A percentile compares a stretch with the other conserved stretches of the same genome.
Conservation (phyloP, 2,113 vertebrate species). For the Rhizomys pruinosus region DNA sequence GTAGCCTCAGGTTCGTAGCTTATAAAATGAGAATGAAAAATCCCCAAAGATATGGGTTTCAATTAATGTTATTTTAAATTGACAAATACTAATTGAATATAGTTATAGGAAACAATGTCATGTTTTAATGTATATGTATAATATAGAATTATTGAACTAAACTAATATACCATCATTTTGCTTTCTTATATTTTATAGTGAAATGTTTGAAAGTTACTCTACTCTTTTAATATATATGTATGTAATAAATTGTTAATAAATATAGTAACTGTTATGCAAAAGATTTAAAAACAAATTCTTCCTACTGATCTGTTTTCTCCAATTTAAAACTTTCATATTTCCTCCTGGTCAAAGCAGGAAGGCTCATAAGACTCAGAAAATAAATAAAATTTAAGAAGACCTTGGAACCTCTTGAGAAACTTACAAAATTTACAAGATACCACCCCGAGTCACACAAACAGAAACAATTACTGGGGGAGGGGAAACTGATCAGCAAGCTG, state of each 20-base stretch:
- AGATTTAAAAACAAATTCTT: background rate
- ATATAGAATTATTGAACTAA: background rate
- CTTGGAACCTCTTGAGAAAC: background rate
- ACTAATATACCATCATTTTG: background rate
- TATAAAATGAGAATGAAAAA: background rate
- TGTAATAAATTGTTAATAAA: background rate
- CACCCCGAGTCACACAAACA: background rate
- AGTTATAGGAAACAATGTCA: background rate
- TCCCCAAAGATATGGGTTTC: background rate
- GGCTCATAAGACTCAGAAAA: background rate
- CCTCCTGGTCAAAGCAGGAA: no score
- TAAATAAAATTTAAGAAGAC: background rate
- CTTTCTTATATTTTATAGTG: background rate
- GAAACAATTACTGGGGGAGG: background rate
- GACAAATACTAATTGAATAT: background rate
- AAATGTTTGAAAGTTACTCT: background rate
- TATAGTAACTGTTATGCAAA: background rate
- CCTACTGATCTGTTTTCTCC: background rate
- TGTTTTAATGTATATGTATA: background rate
- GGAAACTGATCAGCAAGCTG: background rate
- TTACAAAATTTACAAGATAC: background rate
- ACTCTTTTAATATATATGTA: background rate
- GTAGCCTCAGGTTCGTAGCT: background rate
- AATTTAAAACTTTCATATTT: background rate
- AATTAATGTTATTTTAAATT: background rate